Evolutionary conservation across 1,140 invertebrate species (phyloP), one percentile per base, ranked within the genome.

Genomic region (Camponotus floridanus): DNA sequence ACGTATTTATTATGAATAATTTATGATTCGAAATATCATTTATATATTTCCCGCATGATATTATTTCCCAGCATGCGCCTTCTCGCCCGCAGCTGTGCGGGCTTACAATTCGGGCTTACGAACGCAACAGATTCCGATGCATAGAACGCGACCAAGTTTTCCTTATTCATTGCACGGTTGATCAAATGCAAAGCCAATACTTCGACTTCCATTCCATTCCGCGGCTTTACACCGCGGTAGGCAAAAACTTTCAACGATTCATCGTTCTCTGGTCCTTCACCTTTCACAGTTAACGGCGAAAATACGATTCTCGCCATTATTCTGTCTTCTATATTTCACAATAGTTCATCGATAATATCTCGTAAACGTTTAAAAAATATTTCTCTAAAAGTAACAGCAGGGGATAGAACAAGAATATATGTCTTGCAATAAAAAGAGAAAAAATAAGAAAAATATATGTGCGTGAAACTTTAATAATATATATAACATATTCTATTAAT

Each of bases 111-210:
- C 68, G 74, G 68, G 79, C 79, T 83, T 74, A 73, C 57, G 26
- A 59, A 42, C 68, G 79, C 79, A 83, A 83, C 79, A 83, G 79
- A 57, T 74, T 62, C 55, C 55, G 79, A 61, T 83, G 42, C 67
- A 83, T 74, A 59, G 51, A 74, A 83, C 55, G 65, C 78, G 79
- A 70, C 68, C 79, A 83, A 73, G 79, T 83, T 83, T 83, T 83
- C 68, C 68, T 83, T 83, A 83, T 83, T 83, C 79, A 83, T 83
- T 73, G 68, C 79, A 83, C 79, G 68, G 67, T 83, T 74, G 79
- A 83, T 83, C 79, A 83, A 83, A 83, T 83, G 79, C 79, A 73
- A 83, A 83, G 68, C 79, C 79, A 68, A 83, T 83, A 83, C 68
- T 31, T 83, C 51, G 42, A 61, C 68, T 83, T 83, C 42, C 26